Base-by-base conservation (phyloP, 1,140 invertebrate genomes). In the Ceratosolen fusciceps region DNA sequence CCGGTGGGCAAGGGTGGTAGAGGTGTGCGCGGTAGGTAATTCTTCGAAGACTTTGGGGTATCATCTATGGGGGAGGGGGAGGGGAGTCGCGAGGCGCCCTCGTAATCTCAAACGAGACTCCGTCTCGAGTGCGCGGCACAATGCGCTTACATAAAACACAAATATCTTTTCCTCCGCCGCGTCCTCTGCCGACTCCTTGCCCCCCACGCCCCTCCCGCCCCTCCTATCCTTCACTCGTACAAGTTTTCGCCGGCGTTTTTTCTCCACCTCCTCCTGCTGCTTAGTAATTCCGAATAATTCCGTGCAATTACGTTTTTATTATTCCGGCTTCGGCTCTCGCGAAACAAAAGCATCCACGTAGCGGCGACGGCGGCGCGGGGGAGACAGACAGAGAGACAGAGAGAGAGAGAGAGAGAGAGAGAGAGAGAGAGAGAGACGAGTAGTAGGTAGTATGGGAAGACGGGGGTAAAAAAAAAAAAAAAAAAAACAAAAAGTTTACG, bases 281-380 rank as follows among this genome's bases (percentile, higher is more conserved):
- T 68, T 47, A 47, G 60, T 8, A 65, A 65, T 65, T 65, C 60
- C 60, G 60, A 65, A 65, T 65, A 65, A 65, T 65, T 65, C 60
- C 60, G 60, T 65, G 60, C 60, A 65, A 65, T 65, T 65, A 65
- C 60, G 60, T 65, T 65, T 65, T 65, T 65, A 65, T 65, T 65
- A 65, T 65, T 62, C 26, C 60, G 67, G 67, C 34, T 39, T 68
- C 34, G 67, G 34, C 60, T 34, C 16, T 65, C 60, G 31, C 14
- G 7, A 62, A 31, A 65, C 49, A 52, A 52, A 52, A 52, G 49
- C 49, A 21, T 3, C 49, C 49, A 52, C 49, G 49, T n/a, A n/a
- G 49, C 49, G 49, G 10, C 49, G 49, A 21, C 10, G 49, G 49
- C 49, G 43, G 43, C 43, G 7, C 43, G 43, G 43, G n/a, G n/a